These are phyloP conservation scores for Megalonaias nervosa DNA, from an alignment of 1,140 invertebrate species.

Conservation along the genomic window DNA sequence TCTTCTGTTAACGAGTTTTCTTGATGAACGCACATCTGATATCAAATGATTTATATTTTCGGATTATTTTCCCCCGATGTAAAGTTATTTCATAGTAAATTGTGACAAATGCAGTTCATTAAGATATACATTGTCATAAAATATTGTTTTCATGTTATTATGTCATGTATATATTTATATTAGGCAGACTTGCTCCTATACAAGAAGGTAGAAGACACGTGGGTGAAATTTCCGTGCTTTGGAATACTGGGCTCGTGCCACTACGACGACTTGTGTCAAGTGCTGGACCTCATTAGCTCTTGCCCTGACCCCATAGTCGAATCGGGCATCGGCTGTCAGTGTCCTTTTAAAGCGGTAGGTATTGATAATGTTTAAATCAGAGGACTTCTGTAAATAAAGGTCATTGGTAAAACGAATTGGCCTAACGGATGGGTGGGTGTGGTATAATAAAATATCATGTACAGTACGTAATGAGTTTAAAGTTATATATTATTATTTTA, in stretches of 20 bases:
- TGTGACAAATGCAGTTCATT: not conserved
- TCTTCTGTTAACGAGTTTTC: not conserved
- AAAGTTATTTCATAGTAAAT: not conserved
- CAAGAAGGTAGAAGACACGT: slow-evolving; percentile 33
- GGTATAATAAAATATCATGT: too few relatives aligned
- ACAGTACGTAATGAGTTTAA: too few relatives aligned
- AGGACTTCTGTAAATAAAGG: too few relatives aligned
- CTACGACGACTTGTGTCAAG: slow-evolving; percentile 46
- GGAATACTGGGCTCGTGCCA: slow-evolving; percentile 49
- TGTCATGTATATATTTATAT: not conserved
- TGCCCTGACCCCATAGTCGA: slow-evolving; percentile 40
- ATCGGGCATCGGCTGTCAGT: slow-evolving; percentile 43
- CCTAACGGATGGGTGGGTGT: too few relatives aligned
- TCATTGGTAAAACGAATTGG: too few relatives aligned
- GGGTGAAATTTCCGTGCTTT: slow-evolving; percentile 49
- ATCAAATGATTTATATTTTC: not conserved
- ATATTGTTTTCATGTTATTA: slow-evolving; percentile 12
- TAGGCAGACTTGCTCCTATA: not conserved
- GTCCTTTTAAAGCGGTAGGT: slow-evolving; percentile 48
- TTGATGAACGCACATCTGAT: not conserved
- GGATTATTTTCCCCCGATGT: too few relatives aligned
- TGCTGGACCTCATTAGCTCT: slow-evolving; percentile 22
- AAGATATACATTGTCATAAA: not conserved
- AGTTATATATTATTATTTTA: too few relatives aligned
- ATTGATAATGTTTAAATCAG: not conserved